These are phyloP conservation scores for Eurytoma adleriae DNA, from an alignment of 2,888 invertebrate species.

Conservation along the genomic window DNA sequence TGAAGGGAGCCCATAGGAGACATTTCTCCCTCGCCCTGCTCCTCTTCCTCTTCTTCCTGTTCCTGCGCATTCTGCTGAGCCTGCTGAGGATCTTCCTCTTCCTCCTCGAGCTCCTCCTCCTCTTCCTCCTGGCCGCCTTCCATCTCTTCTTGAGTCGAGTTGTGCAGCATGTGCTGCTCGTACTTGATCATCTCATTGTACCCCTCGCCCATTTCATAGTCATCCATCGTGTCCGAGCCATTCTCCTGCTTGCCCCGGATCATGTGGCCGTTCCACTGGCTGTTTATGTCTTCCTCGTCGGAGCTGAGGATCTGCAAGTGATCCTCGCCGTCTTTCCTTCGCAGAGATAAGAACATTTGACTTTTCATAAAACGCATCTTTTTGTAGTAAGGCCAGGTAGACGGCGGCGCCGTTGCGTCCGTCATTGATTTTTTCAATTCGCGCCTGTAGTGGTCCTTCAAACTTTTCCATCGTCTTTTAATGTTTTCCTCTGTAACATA, in stretches of 20 bases:
- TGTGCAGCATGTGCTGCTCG: constrained; percentile 48
- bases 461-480: constrained; percentile 54
- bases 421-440: constrained; percentile 55
- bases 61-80: constrained; percentile 29
- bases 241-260: constrained; percentile 40
- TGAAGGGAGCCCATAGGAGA: constrained; percentile 23
- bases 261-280: constrained; percentile 44
- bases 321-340: constrained; percentile 54
- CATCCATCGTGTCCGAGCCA: constrained; percentile 53
- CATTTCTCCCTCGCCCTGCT: constrained; percentile 32
- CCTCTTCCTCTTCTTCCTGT: constrained; percentile 21
- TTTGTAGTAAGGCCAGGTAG: constrained; percentile 55
- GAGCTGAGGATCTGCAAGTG: constrained; percentile 55
- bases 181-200: constrained; percentile 52
- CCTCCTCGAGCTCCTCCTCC: constrained; percentile 45
- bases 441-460: constrained; percentile 57
- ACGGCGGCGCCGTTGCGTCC: constrained; percentile 45
- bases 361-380: constrained; percentile 57
- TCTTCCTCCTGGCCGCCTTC: constrained; percentile 41
- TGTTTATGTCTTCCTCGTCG: constrained; percentile 50
- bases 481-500: constrained; percentile 51
- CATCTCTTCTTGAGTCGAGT: constrained; percentile 8
- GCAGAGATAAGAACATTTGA: constrained; percentile 56
- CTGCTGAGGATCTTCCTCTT: constrained; percentile 28
- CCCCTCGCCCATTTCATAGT: constrained; percentile 45